Evolutionary conservation across 2,888 invertebrate species (phyloP).

Genomic region (Oscheius onirici): DNA sequence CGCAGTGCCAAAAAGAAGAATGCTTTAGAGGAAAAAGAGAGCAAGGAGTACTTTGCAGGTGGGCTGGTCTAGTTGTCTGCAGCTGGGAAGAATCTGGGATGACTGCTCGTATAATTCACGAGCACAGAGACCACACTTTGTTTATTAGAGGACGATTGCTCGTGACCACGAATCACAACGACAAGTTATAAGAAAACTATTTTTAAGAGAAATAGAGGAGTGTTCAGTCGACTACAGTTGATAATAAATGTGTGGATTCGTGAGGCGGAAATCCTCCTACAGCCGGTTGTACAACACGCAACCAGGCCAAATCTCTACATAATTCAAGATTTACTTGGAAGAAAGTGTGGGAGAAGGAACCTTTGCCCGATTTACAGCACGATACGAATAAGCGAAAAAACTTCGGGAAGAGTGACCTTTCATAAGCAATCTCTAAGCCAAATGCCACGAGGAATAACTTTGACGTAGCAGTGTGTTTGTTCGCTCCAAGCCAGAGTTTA

Average conservation of each 20-base stretch:
- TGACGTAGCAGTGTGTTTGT: no score
- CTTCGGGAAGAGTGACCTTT: no score
- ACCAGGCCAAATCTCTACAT: background rate
- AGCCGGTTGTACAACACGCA: background rate
- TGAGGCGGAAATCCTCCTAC: background rate
- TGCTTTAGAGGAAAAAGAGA: background rate
- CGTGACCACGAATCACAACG: background rate
- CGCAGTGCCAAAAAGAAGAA: background rate
- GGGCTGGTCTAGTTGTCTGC: background rate
- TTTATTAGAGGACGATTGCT: background rate
- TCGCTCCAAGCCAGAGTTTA: no score
- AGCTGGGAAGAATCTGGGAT: slow-evolving; percentile 4
- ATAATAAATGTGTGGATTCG: background rate
- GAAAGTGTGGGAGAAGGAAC: no score
- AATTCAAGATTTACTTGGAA: background rate
- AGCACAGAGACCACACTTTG: slow-evolving; percentile 7
- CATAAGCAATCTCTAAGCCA: no score
- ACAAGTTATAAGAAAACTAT: background rate
- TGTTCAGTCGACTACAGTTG: background rate
- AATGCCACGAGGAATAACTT: no score
- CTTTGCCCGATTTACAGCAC: no score
- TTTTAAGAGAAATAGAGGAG: no score
- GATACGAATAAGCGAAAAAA: no score
- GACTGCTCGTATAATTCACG: slow-evolving; percentile 8
- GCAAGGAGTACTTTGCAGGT: background rate